Evolutionary conservation across 2,888 invertebrate genomes (phyloP), one percentile per base, ranked within the genome.

Genomic region (Malthinus flaveolus): DNA sequence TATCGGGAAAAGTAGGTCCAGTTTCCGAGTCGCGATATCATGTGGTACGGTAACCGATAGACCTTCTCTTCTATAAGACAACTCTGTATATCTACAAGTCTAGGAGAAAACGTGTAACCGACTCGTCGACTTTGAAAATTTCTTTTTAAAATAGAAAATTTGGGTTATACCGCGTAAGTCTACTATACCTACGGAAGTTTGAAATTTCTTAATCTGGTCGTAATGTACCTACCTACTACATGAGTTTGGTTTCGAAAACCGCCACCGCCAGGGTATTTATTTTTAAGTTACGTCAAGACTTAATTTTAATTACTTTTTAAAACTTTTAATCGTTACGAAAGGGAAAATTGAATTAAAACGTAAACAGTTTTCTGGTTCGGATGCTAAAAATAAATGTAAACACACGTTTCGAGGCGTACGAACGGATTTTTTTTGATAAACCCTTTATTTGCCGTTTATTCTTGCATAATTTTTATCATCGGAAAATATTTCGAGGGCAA

Each of bases 71-170:
- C 5, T 23, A 23, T 23, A 23, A 15, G 39, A 42, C 13, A 42
- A 15, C 9, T 13, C 15, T 42, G 10, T 15, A n/a, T n/a, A n/a
- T n/a, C n/a, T n/a, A n/a, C n/a, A n/a, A n/a, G 39, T 42, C 39
- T 15, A 42, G 39, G 15, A 42, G 39, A 6, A 42, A 42, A 42
- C 23, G 12, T 42, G 13, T 42, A 42, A 42, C 23, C 39, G 39
- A 42, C 23, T 66, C 64, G 65, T 67, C 64, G 62, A 65, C 59
- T 9, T 15, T 35, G 9, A 7, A 9, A 35, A 35, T 23, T 23
- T 23, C 23, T 5, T 23, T 23, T 23, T 23, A 23, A 23, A 23
- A 23, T 23, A 23, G 23, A 23, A 66, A 68, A 66, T 67, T 67
- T 66, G 66, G 61, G 51, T 23, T 23, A 5, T 23, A 23, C 23